These are phyloP conservation scores for Drosophila aff. DNA, from an alignment of 1,140 invertebrate species.

Conservation along the genomic window DNA sequence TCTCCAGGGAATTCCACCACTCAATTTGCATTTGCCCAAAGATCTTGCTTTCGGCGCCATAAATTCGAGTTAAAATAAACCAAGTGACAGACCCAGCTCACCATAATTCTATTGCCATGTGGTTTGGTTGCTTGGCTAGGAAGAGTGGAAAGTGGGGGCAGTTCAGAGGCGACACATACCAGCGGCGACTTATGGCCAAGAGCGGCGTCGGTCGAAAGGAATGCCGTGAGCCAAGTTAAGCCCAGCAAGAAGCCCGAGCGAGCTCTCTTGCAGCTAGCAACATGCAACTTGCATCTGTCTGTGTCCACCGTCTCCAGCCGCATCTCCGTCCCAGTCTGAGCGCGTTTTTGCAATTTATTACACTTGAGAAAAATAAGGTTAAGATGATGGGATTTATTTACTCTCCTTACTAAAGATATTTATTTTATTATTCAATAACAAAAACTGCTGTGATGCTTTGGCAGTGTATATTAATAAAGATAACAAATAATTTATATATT, in stretches of 20 bases:
- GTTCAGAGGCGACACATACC: constrained; percentile 53
- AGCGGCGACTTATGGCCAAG: constrained; percentile 43
- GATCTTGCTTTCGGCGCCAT: constrained; percentile 39
- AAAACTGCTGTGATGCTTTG: too few relatives aligned
- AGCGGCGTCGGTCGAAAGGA: constrained; percentile 22
- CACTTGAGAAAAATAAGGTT: constrained; percentile 13
- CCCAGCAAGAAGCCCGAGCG: constrained; percentile 54
- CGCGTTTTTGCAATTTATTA: constrained; percentile 50
- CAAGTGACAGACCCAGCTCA: constrained; percentile 50
- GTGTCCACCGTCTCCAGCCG: constrained; percentile 5
- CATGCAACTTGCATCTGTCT: constrained; percentile 19
- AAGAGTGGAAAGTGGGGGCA: constrained; percentile 22
- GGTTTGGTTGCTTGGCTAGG: constrained; percentile 4
- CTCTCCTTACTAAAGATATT: fast-evolving
- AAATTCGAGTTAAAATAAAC: constrained; percentile 71
- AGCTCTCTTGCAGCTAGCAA: constrained; percentile 31
- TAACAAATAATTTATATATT: neutral
- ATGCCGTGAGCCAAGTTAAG: constrained; percentile 62
- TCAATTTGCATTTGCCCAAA: constrained; percentile 45
- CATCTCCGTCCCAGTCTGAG: neutral
- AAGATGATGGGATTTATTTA: constrained; percentile 44
- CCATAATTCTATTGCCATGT: constrained; percentile 69
- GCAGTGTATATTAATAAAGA: neutral
- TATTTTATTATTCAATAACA: neutral
- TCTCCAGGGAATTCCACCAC: constrained; percentile 21